Percentiles rank a stretch among this genome's conserved stretches.
Conservation (phyloP, 2,797 vertebrate genomes). For the Hyperoplus lanceolatus region DNA sequence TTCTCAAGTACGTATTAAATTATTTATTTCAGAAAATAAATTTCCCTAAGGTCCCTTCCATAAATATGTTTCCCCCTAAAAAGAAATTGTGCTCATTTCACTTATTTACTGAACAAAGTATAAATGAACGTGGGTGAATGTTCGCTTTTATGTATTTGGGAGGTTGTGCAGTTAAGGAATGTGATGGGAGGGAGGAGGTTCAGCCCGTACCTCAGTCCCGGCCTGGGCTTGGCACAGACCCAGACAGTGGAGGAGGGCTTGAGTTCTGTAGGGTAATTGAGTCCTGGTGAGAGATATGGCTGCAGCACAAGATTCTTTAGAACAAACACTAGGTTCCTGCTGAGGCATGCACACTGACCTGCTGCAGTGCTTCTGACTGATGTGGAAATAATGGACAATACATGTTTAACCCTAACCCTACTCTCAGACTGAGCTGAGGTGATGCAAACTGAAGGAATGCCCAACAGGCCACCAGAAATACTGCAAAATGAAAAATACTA, state of each 20-base stretch:
- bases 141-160: constrained; percentile 42
- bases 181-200: constrained; percentile 61
- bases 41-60: too few species aligned
- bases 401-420: constrained; percentile 2
- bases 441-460: not conserved
- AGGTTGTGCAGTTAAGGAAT: constrained; percentile 50
- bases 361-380: constrained; percentile 4
- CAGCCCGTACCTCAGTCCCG: constrained; percentile 45
- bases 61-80: not conserved
- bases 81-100: not conserved
- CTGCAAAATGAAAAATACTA: not conserved
- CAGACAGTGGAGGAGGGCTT: constrained; percentile 59
- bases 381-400: constrained; percentile 6
- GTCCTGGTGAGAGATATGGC: constrained; percentile 69
- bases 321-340: constrained; percentile 40
- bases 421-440: not conserved
- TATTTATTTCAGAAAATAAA: too few species aligned
- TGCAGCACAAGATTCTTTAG: constrained; percentile 58
- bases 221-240: constrained; percentile 61
- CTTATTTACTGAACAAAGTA: constrained; percentile 25
- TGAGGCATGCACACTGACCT: constrained; percentile 23
- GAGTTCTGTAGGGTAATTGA: constrained; percentile 74
- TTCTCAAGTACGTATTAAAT: too few species aligned
- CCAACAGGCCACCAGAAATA: not conserved
- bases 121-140: constrained; percentile 13